Evolutionary conservation across 1,140 invertebrate genomes (phyloP).

Genomic region (Cepaea nemoralis): DNA sequence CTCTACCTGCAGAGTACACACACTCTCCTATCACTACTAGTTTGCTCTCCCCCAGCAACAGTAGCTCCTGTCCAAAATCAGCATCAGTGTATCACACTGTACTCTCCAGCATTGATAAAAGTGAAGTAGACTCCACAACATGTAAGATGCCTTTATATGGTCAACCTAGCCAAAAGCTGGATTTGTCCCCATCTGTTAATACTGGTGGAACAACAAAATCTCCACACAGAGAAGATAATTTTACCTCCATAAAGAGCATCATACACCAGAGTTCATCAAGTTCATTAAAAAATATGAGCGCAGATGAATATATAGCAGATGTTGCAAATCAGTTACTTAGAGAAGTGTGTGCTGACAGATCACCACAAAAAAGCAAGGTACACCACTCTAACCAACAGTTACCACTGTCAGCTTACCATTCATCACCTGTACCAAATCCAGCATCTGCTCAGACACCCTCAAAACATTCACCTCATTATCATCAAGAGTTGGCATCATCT

Average conservation of each 20-base stretch:
- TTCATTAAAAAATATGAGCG: neutral
- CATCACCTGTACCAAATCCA: neutral
- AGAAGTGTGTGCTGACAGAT: neutral
- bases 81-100: conserved; percentile 7
- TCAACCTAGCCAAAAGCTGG: neutral
- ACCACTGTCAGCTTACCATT: neutral
- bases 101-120: conserved; percentile 1
- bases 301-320: neutral
- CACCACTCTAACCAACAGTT: neutral
- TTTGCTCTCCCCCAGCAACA: conserved; percentile 13
- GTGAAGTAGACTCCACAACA: neutral
- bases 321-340: neutral
- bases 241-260: neutral
- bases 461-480: neutral
- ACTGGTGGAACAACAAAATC: neutral
- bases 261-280: neutral
- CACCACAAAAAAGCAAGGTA: neutral
- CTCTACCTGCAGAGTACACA: neutral
- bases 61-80: neutral
- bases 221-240: neutral
- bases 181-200: neutral
- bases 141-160: neutral
- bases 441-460: neutral
- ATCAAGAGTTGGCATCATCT: neutral
- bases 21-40: conserved; percentile 29